Base-by-base conservation (phyloP, 2,797 vertebrate species). In the Macroramphosus scolopax region DNA sequence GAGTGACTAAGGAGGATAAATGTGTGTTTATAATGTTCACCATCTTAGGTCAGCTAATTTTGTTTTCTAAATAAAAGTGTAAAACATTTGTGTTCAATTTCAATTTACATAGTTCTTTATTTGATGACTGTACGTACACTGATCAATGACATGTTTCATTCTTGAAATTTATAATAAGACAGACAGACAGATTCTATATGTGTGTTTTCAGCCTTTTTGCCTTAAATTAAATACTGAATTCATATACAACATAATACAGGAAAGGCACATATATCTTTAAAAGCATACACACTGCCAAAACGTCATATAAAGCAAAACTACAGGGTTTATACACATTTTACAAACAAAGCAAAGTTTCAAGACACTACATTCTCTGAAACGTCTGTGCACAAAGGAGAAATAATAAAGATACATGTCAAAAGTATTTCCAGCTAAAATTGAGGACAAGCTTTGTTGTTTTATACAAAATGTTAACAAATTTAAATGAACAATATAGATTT, bases 41-140 rank as follows among this genome's bases (percentile, higher is more conserved):
- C 46, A 18, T 63, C 37, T 56, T 59, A 65, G 38, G 33, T 69
- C 47, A 57, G 47, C 36, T 44, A 2, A 33, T 22, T 50, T 34
- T 46, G 28, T 64, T 79, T 74, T 86, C 54, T 36, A 49, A 76
- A 81, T 77, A 82, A 76, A 83, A 46, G 51, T 59, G 15, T 75
- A 48, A 65, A 77, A 71, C 30, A 64, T 38, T 37, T 42, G 52
- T 60, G 50, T 55, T 15, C 6, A 51, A 48, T 42, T 65, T 70
- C 54, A 3, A 35, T 67, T 56, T 13, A 18, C 16, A 57, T 9
- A 13, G 10, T 40, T 50, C 52, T 20, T 9, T 50, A 42, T 33
- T 15, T 22, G 8, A 15, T 20, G 1, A 35, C 2, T 15, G 3
- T 32, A 6, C 37, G 13, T 18, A 17, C n/a, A 26, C 50, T 46